Percentiles rank a stretch among this genome's conserved stretches.
Evolutionary conservation across 2,888 invertebrate genomes (phyloP).

Genomic region (Ptychoptera albimana): DNA sequence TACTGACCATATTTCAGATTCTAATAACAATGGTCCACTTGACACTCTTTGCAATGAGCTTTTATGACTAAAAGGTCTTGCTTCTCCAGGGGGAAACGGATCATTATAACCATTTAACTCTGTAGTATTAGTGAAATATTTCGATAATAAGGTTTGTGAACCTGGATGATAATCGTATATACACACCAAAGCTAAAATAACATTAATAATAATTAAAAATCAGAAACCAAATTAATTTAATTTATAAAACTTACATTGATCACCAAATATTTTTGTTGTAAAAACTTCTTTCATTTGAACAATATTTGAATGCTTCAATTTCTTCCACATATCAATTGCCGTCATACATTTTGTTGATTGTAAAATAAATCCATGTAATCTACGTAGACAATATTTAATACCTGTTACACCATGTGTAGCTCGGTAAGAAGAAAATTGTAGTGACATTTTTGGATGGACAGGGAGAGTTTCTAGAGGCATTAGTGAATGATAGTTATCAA

Average conservation of each 20-base stretch:
- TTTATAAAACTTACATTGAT: conserved; percentile 59
- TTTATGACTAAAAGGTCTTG: conserved; percentile 35
- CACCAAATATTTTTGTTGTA: conserved; percentile 90
- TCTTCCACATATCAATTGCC: conserved; percentile 86
- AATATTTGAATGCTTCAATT: conserved; percentile 86
- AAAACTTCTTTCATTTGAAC: conserved; percentile 85
- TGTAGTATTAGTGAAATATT: conserved; percentile 55
- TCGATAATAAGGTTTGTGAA: conserved; percentile 71
- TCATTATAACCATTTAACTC: conserved; percentile 50
- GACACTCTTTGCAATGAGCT: conserved; percentile 32
- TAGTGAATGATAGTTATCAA: conserved; percentile 81
- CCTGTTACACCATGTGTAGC: conserved; percentile 79
- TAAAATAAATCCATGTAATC: conserved; percentile 59
- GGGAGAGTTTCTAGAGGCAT: conserved; percentile 62
- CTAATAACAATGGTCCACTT: conserved; percentile 66
- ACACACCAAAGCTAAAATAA: conserved; percentile 62
- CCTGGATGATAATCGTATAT: conserved; percentile 93
- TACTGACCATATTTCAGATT: conserved; percentile 87
- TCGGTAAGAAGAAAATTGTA: conserved; percentile 76
- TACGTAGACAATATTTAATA: conserved; percentile 66
- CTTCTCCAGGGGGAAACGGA: conserved; percentile 72
- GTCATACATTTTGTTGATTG: conserved; percentile 72
- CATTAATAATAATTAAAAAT: conserved; percentile 3
- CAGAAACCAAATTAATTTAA: not conserved
- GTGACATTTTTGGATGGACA: conserved; percentile 47